Conservation (phyloP, 2,113 vertebrate species). For the Oxyruncus cristatus region DNA sequence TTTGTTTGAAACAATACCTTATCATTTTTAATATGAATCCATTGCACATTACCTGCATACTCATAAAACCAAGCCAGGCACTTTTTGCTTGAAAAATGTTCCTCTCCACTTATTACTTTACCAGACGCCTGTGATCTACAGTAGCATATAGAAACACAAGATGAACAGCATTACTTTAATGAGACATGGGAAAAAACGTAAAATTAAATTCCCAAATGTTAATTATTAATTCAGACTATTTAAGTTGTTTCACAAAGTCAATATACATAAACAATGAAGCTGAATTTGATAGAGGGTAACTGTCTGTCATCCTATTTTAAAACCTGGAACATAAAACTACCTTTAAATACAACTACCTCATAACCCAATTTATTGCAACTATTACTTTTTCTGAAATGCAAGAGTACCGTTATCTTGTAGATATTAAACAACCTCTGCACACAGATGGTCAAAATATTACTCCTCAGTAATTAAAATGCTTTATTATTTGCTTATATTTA, state of each 20-base stretch:
- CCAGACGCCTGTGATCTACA: constrained; percentile 86
- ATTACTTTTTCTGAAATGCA: neutral
- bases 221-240: neutral
- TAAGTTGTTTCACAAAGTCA: neutral
- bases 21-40: neutral
- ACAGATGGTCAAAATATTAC: neutral
- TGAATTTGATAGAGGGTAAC: neutral
- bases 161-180: constrained; percentile 25
- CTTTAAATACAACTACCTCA: neutral
- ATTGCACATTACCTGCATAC: constrained; percentile 83
- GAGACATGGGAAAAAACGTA: neutral
- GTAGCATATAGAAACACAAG: constrained; percentile 77
- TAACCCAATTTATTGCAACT: neutral
- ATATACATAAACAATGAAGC: neutral
- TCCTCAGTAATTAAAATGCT: neutral
- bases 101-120: constrained; percentile 83
- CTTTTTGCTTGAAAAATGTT: constrained; percentile 94
- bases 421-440: accelerated
- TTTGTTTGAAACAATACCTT: neutral
- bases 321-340: neutral
- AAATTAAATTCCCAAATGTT: neutral
- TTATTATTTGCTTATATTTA: neutral
- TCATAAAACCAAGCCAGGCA: constrained; percentile 97
- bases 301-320: neutral
- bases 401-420: neutral